A percentile compares a stretch with the other conserved stretches of the same genome.
These are phyloP conservation scores for Lanius ludovicianus DNA, from an alignment of 2,113 vertebrate genomes.

Conservation along the genomic window DNA sequence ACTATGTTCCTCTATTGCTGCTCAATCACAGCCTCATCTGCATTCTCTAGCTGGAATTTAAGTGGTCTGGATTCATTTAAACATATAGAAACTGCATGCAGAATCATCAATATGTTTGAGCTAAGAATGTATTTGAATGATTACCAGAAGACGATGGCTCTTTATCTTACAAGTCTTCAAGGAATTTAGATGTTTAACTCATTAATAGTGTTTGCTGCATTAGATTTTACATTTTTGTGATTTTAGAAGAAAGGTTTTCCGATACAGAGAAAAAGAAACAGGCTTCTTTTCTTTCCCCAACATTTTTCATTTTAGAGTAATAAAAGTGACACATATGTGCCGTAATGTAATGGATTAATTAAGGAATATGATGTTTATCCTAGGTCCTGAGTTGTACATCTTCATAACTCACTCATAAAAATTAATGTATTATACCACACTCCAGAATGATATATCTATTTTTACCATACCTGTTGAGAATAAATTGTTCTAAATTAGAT, in stretches of 20 bases:
- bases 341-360: conserved; percentile 77
- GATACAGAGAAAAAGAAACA: background rate
- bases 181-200: conserved; percentile 68
- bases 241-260: conserved; percentile 67
- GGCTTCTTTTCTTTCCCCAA: background rate
- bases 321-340: conserved; percentile 75
- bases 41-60: background rate
- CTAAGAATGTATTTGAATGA: conserved; percentile 30
- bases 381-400: conserved; percentile 70
- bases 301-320: conserved; percentile 73
- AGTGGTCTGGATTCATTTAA: background rate
- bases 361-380: conserved; percentile 80
- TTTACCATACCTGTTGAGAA: conserved; percentile 75
- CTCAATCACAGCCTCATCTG: background rate
- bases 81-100: background rate
- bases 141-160: conserved; percentile 59
- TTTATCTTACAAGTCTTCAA: conserved; percentile 61
- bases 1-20: background rate
- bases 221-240: conserved; percentile 63
- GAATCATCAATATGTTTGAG: conserved; percentile 20
- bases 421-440: conserved; percentile 72
- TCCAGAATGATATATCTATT: conserved; percentile 62
- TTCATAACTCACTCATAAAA: conserved; percentile 79
- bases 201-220: conserved; percentile 69
- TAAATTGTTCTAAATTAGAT: conserved; percentile 73